phyloP scores from a whole-genome alignment of 1,140 invertebrate genomes.

The Aphis gossypii region DNA sequence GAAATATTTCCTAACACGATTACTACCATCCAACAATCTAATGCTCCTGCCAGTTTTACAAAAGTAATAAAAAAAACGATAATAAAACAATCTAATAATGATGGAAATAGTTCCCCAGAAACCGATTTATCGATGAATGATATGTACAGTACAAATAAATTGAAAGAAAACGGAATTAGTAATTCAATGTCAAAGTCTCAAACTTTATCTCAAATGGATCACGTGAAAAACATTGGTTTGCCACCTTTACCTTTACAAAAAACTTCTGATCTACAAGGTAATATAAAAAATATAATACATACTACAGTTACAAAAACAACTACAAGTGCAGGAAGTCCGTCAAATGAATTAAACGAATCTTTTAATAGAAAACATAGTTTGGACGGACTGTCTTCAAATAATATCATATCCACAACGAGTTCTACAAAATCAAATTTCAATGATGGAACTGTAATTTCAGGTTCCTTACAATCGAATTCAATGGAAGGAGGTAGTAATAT shows the following conservation, averaged over 20 bases:
- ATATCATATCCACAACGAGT: neutral
- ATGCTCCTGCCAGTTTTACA: neutral
- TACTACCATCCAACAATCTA: neutral
- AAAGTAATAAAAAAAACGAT: neutral
- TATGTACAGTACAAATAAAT: neutral
- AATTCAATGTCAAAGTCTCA: neutral
- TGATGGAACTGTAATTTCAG: neutral
- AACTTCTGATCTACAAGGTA: neutral
- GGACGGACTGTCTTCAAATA: neutral
- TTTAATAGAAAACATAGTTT: neutral
- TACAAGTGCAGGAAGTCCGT: neutral
- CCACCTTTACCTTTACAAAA: neutral
- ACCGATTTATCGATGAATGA: neutral
- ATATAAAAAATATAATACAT: neutral
- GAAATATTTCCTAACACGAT: neutral
- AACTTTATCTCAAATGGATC: neutral
- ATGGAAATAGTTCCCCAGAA: neutral
- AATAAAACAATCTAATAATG: neutral
- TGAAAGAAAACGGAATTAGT: neutral
- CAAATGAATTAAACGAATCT: neutral
- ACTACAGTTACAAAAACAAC: neutral
- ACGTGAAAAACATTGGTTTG: neutral
- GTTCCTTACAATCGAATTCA: neutral
- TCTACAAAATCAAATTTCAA: neutral
- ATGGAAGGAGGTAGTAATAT: neutral